Conservation (phyloP, 2,113 vertebrate genomes). For the Mobula hypostoma region DNA sequence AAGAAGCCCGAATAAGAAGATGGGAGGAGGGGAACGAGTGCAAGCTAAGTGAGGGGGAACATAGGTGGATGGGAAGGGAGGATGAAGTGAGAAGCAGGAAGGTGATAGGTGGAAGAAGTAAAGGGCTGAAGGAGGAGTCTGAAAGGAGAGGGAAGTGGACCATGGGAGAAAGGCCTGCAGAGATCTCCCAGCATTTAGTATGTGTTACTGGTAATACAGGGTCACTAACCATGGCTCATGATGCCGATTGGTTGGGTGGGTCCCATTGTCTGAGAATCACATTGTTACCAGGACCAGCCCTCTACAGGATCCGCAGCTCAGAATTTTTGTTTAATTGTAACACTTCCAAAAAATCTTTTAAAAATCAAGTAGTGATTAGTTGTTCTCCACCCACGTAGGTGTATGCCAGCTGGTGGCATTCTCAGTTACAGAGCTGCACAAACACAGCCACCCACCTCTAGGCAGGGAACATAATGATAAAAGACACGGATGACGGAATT, state of each 20-base stretch:
- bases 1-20: no score
- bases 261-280: neutral
- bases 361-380: neutral
- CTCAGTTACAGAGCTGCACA: neutral
- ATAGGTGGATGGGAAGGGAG: no score
- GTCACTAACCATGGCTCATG: neutral
- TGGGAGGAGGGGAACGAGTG: no score
- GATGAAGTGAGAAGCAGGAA: no score
- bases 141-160: no score
- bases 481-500: neutral
- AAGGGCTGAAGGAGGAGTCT: no score
- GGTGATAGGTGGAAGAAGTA: no score
- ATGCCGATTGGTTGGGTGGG: neutral
- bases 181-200: no score
- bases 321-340: neutral
- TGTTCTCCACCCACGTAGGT: constrained; percentile 5
- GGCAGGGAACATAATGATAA: neutral
- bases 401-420: neutral
- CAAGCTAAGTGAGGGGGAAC: no score
- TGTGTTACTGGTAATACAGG: neutral
- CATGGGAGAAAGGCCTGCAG: no score
- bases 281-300: neutral
- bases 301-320: neutral
- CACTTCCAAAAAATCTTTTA: neutral
- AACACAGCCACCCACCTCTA: neutral